Evolutionary conservation across 1,140 invertebrate genomes (phyloP), one percentile per base, ranked within the genome.

Genomic region (Orius insidiosus): DNA sequence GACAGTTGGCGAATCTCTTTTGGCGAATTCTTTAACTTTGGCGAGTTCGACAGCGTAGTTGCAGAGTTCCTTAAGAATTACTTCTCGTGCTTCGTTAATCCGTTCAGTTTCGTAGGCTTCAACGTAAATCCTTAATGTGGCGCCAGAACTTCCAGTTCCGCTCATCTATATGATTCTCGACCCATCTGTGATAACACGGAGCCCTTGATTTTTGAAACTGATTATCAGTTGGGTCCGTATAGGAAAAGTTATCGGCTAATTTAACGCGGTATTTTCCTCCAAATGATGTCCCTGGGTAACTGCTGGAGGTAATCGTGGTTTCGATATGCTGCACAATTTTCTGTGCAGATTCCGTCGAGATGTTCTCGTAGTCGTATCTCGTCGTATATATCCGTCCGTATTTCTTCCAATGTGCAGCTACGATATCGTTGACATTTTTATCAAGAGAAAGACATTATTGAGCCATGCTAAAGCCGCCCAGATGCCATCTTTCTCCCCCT

Each of bases 401-500:
- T 55, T 71, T 71, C 9, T 68, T 66, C 95, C 95, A 99, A 60
- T 98, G 94, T 40, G 78, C 67, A 35, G 72, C 71, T 10, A 97
- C 65, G 49, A 97, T 75, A 13, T 89, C 71, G 60, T 93, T 78
- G 2, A 98, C 83, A 14, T 75, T 71, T 56, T 74, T 73, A 39
- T 71, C 71, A 33, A 75, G 72, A 47, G 65, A n/a, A 68, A 46
- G 75, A 71, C 45, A 98, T 67, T 73, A 8, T 83, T 87, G 0
- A 99, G 70, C 92, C 93, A 98, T 4, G 93, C 92, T 4, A 99
- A 67, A 30, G 82, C 82, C 0, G 95, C 93, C 95, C 95, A 98
- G 50, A 98, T 74, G 14, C 95, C 95, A 68, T 99, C 95, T 67
- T 99, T 99, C 65, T 99, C 95, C n/a, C n/a, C 36, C 94, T 72